Conservation (phyloP, 2,888 invertebrate genomes). For the Callinectes sapidus region DNA sequence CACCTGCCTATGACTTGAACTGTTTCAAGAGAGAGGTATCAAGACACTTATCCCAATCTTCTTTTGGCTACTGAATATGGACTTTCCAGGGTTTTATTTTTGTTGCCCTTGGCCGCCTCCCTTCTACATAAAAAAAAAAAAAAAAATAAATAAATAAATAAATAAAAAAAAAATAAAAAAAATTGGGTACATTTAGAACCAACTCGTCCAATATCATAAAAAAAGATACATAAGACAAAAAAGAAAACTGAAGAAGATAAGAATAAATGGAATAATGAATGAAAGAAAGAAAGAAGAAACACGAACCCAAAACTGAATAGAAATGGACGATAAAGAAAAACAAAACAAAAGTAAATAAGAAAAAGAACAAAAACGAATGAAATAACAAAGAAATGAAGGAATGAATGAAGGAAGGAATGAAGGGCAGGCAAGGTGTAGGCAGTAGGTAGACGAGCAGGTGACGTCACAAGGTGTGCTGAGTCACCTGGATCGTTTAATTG, state of each 20-base stretch:
- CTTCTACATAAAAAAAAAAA: background rate
- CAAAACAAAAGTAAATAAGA: too few species aligned
- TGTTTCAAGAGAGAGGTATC: too few species aligned
- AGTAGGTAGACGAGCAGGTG: background rate
- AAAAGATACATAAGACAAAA: background rate
- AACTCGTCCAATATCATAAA: background rate
- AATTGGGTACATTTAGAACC: too few species aligned
- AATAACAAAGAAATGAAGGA: background rate
- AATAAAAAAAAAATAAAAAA: background rate
- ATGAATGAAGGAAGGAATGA: background rate
- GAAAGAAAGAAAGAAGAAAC: too few species aligned
- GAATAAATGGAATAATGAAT: too few species aligned
- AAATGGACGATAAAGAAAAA: too few species aligned
- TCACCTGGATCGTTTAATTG: constrained; percentile 23
- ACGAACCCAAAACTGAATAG: too few species aligned
- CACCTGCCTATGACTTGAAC: too few species aligned
- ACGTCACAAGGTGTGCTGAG: background rate
- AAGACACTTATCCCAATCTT: too few species aligned
- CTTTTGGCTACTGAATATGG: too few species aligned
- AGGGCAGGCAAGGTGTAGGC: background rate
- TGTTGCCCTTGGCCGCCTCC: too few species aligned
- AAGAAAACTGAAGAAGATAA: background rate
- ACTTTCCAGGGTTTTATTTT: too few species aligned
- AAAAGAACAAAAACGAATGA: background rate
- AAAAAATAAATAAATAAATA: background rate